Base-by-base conservation (phyloP, 2,113 vertebrate species). In the Galemys pyrenaicus region DNA sequence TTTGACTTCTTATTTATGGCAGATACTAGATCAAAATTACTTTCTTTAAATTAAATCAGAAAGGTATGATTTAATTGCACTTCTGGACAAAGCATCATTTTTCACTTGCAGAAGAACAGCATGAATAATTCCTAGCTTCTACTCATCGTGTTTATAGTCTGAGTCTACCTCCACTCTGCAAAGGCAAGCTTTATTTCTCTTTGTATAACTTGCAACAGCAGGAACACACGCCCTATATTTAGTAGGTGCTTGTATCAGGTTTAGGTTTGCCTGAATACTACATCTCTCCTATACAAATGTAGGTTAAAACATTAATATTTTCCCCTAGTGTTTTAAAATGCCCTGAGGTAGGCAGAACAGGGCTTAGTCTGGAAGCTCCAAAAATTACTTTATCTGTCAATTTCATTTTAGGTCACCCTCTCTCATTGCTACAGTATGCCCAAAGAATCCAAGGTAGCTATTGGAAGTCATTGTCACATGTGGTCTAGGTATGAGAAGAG, bases 11-110 rank as follows among this genome's bases (percentile, higher is more conserved):
- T 67, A 60, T 54, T 75, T 67, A n/a, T 75, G 11, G 4, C 7
- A 80, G 49, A 67, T 54, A 80, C 28, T 74, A 74, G 35, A 74
- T 67, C 68, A 77, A 87, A 87, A 82, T 77, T 75, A 56, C 6
- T 44, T 64, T 89, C 46, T 49, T 94, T 77, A 87, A 73, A 87
- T 77, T 93, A 91, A 30, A 91, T 78, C 32, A 91, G 30, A 75
- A 73, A 91, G 44, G 30, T 51, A 83, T 67, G 64, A 56, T 54
- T 89, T 73, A 89, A 89, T 44, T 68, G 30, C 3, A 62, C 39
- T 92, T 89, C 26, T 54, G 51, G 68, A 24, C 71, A 56, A 75
- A 51, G 15, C 32, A 89, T 62, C 58, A 54, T 67, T 80, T 92
- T 89, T 85, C 26, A 89, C 79, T 68, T 51, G 32, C 17, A 51